Percentiles rank a stretch among this genome's conserved stretches.
phyloP scores from a whole-genome alignment of 35 echinoderm and acorn worm species.

The Stichopus chloronotus region DNA sequence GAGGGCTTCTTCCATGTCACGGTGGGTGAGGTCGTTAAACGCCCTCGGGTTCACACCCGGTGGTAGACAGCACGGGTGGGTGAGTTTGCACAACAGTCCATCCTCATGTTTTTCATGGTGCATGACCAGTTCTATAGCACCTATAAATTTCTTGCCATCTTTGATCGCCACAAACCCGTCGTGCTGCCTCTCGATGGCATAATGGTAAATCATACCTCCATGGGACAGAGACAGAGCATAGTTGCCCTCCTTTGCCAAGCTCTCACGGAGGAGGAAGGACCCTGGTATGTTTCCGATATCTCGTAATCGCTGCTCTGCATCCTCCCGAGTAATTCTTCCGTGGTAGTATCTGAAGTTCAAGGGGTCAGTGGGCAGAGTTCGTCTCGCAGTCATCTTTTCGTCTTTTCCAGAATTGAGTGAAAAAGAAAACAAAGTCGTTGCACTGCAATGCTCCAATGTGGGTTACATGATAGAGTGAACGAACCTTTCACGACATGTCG shows the following conservation, averaged over 20 bases:
- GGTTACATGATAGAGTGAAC: too few relatives aligned
- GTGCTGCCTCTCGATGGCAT: conserved; percentile 85
- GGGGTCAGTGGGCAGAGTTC: conserved; percentile 63
- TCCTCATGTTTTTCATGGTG: conserved; percentile 85
- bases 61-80: conserved; percentile 59
- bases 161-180: conserved; percentile 91
- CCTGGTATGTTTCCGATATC: conserved; percentile 69
- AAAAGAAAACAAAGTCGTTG: not conserved
- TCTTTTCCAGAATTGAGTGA: not conserved
- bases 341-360: conserved; percentile 77
- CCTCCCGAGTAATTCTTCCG: conserved; percentile 90
- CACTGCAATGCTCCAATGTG: too few relatives aligned
- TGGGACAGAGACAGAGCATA: conserved; percentile 89
- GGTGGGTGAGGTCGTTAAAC: conserved; percentile 70
- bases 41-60: conserved; percentile 62
- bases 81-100: conserved; percentile 84
- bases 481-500: too few relatives aligned
- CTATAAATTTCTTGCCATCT: conserved; percentile 89
- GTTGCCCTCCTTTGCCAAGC: conserved; percentile 76
- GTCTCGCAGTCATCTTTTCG: conserved; percentile 3
- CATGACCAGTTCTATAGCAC: conserved; percentile 84
- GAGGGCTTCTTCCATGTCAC: conserved; percentile 73
- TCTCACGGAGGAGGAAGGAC: conserved; percentile 83
- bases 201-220: conserved; percentile 84
- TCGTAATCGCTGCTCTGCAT: conserved; percentile 80